Conservation (phyloP, 2,113 vertebrate species). For the Esox niger region DNA sequence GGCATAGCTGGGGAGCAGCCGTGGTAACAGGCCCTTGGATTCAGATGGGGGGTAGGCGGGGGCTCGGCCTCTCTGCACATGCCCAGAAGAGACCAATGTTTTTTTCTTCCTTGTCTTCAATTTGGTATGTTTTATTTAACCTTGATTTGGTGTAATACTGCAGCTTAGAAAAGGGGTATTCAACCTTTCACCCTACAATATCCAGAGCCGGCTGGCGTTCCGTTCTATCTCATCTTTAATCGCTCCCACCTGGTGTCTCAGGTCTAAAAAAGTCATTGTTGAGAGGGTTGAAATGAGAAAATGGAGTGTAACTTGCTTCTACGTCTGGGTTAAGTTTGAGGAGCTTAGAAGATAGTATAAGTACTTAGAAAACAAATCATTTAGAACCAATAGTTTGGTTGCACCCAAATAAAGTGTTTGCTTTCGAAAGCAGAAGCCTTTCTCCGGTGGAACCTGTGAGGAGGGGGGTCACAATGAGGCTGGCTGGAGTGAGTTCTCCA, state of each 20-base stretch:
- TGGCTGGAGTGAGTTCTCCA: slow-evolving; percentile 23
- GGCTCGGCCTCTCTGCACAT: slow-evolving; percentile 62
- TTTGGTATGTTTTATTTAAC: no score
- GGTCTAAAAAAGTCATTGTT: no score
- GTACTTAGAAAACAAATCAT: no score
- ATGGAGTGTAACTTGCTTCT: no score
- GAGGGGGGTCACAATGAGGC: neutral
- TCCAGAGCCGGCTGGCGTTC: no score
- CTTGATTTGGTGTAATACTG: neutral
- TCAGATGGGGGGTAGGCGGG: slow-evolving; percentile 60
- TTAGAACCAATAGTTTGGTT: neutral
- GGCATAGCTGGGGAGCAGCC: slow-evolving; percentile 74
- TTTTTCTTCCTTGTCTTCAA: neutral
- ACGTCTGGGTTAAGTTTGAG: no score
- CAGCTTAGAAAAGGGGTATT: no score
- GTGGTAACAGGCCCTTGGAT: slow-evolving; percentile 54
- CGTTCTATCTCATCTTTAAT: no score
- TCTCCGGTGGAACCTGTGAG: neutral
- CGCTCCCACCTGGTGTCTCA: no score
- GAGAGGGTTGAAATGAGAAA: no score
- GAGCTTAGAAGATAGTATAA: no score
- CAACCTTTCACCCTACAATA: no score
- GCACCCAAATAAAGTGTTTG: neutral
- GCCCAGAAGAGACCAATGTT: neutral
- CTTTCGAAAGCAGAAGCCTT: neutral